Evolutionary conservation across 1,140 invertebrate genomes (phyloP), one percentile per base, ranked within the genome.

Genomic region (Plutomurus gul): DNA sequence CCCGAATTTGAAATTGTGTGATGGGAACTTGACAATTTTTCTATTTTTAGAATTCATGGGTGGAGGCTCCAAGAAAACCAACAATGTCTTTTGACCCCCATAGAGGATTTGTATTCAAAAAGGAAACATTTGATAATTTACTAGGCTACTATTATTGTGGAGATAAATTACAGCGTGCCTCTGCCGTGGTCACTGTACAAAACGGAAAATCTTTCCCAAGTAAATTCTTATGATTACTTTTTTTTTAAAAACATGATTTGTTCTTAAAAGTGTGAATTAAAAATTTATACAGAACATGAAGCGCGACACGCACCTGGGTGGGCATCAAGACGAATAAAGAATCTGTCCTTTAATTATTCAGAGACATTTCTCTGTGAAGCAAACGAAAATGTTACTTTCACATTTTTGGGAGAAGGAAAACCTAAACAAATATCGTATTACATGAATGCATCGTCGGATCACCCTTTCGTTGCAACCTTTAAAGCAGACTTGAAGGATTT

Each of bases 71-170:
- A 8, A 40, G 16, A 22, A 73, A 49, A 16, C 47, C 77, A 36
- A 49, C 43, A 33, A 18, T 78, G n/a, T 74, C 77, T 0, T 78
- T 56, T 49, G 77, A 78, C n/a, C 77, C 77, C 0, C 39, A 56
- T 6, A n/a, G 30, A 56, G 77, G 77, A 5, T 78, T 78, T 30
- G 39, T 49, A 18, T 72, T 74, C 16, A 78, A 73, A 33, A 49
- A 70, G 22, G 70, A 72, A 37, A 30, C 70, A 22, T 43, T 78
- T 25, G 36, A 11, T n/a, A 46, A 78, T 30, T 37, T 78, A 16
- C 40, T 78, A 20, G 77, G 77, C 1, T 74, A 78, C 40, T 78
- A 78, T 39, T 74, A 78, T 27, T 78, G 77, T 30, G 47, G 49
- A 10, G 77, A 78, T 37, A 16, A 72, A 6, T 13, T 10, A 10